Evolutionary conservation across 2,113 vertebrate species (phyloP).

Genomic region (Varanus komodoensis): DNA sequence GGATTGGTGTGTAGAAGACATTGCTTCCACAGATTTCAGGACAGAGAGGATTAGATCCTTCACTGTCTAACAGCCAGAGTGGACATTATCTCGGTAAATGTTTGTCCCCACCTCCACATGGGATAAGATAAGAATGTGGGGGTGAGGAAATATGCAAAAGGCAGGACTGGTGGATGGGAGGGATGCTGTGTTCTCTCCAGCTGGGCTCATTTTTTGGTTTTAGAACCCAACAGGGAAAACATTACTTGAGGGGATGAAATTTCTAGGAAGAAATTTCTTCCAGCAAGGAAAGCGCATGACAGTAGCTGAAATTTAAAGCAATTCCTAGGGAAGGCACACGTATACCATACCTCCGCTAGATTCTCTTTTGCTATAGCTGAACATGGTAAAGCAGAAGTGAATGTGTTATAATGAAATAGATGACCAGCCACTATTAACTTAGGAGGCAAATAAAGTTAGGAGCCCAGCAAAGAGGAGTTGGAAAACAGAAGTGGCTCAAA

Average conservation of each 20-base stretch:
- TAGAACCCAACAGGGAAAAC: background rate
- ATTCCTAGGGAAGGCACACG: background rate
- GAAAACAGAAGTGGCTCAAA: no score
- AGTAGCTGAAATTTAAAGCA: background rate
- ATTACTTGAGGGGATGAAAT: background rate
- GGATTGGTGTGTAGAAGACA: slow-evolving; percentile 48
- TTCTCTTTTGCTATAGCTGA: background rate
- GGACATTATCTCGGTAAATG: background rate
- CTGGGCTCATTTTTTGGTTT: background rate
- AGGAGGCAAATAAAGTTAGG: no score
- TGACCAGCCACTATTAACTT: no score
- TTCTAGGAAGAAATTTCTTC: background rate
- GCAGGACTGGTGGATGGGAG: background rate
- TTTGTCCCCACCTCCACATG: background rate
- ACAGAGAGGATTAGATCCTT: slow-evolving; percentile 15
- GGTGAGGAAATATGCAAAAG: no score
- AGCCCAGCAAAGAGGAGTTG: no score
- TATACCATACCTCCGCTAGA: background rate
- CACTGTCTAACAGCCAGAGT: background rate
- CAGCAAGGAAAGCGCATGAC: background rate
- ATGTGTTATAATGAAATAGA: background rate
- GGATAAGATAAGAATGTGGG: background rate
- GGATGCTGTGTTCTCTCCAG: background rate
- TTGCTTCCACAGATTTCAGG: slow-evolving; percentile 48
- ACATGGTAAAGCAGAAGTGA: background rate